A percentile compares a stretch with the other conserved stretches of the same genome.
These are phyloP conservation scores for Microctonus hyperodae DNA, from an alignment of 2,888 invertebrate species.

Conservation along the genomic window DNA sequence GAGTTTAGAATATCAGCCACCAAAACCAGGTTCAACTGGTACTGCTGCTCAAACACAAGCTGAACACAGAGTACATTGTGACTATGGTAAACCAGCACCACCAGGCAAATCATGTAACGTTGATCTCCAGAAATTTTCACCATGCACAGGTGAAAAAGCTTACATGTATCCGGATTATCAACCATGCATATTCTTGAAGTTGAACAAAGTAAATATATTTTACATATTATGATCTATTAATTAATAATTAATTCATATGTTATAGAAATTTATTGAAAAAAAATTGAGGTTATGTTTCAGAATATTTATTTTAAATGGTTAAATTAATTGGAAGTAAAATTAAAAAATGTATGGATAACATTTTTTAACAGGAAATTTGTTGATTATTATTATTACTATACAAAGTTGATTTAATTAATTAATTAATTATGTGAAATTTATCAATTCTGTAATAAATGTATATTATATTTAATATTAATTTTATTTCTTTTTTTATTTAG, in stretches of 20 bases:
- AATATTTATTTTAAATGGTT: too few relatives aligned
- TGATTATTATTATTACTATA: too few relatives aligned
- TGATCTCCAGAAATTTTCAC: conserved; percentile 74
- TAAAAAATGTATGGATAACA: too few relatives aligned
- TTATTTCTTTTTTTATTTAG: conserved; percentile 62
- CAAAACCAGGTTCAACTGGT: conserved; percentile 44
- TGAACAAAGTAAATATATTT: conserved; percentile 85
- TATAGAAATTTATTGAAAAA: too few relatives aligned
- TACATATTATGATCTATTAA: too few relatives aligned
- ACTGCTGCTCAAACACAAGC: conserved; percentile 40
- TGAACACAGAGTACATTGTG: conserved; percentile 72
- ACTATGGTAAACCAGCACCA: conserved; percentile 69
- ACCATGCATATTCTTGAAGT: conserved; percentile 95
- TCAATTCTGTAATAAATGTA: not conserved
- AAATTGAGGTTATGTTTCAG: too few relatives aligned
- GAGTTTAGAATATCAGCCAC: conserved; percentile 56
- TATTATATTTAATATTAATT: too few relatives aligned
- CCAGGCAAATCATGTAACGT: conserved; percentile 85
- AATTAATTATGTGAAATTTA: too few relatives aligned
- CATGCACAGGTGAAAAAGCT: conserved; percentile 78
- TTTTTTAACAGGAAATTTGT: too few relatives aligned
- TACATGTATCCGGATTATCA: conserved; percentile 88
- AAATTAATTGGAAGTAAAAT: too few relatives aligned
- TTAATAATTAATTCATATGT: too few relatives aligned
- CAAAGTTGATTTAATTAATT: too few relatives aligned